phyloP scores from a whole-genome alignment of 2,797 vertebrate genomes.

The Gallinago nigripennis region DNA sequence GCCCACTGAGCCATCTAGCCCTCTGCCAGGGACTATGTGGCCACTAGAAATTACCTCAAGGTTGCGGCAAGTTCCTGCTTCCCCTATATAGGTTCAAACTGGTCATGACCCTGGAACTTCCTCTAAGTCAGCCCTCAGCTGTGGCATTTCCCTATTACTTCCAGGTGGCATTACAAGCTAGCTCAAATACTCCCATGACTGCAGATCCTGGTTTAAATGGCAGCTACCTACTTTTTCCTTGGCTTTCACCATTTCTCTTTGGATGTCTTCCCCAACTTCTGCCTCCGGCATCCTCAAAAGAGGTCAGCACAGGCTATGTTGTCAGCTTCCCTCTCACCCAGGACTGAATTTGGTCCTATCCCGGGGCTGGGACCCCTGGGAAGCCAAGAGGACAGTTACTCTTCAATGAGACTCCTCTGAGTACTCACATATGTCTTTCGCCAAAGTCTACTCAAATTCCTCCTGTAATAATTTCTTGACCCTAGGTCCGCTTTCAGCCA shows the following conservation, averaged over 20 bases:
- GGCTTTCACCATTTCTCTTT: neutral
- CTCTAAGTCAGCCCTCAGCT: neutral
- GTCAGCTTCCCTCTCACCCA: neutral
- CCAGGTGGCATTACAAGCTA: neutral
- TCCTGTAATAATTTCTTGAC: neutral
- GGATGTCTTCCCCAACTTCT: neutral
- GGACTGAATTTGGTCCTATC: neutral
- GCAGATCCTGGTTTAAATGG: neutral
- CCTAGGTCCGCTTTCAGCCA: neutral
- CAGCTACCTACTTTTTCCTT: neutral
- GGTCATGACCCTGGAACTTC: neutral
- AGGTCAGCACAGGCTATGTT: neutral
- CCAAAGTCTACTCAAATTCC: neutral
- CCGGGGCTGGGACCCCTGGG: neutral
- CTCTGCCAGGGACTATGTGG: neutral
- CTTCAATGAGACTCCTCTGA: neutral
- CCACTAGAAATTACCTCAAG: neutral
- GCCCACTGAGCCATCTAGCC: neutral
- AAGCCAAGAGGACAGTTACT: neutral
- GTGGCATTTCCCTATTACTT: neutral
- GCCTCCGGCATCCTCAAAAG: neutral
- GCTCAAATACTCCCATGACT: neutral
- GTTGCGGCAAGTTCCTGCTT: neutral
- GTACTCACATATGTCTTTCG: rapidly evolving
- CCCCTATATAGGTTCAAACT: neutral